Percentiles rank a stretch among this genome's conserved stretches.
phyloP scores from a whole-genome alignment of 2,888 invertebrate genomes.

The Noctua fimbriata region DNA sequence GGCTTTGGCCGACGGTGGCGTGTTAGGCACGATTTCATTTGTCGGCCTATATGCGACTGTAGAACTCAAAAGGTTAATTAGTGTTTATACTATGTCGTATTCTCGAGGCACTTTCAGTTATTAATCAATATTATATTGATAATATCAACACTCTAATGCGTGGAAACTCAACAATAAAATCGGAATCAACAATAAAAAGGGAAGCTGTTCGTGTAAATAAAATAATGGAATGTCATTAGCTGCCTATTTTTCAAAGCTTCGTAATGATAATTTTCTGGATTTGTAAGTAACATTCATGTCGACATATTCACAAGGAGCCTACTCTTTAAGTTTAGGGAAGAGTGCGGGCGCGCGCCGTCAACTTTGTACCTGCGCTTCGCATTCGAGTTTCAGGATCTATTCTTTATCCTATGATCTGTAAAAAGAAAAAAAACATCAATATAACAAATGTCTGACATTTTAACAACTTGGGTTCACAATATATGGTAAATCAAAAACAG shows the following conservation, averaged over 20 bases:
- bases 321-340: constrained; percentile 57
- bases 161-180: constrained; percentile 26
- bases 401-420: constrained; percentile 86
- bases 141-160: constrained; percentile 15
- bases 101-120: constrained; percentile 44
- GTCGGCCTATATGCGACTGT: too few species aligned
- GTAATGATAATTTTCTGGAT: constrained; percentile 68
- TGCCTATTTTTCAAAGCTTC: constrained; percentile 60
- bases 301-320: constrained; percentile 54
- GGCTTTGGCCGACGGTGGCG: too few species aligned
- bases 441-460: not conserved
- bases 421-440: constrained; percentile 50
- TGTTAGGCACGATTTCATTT: too few species aligned
- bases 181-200: not conserved
- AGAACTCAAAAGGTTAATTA: not conserved
- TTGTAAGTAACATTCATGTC: constrained; percentile 54
- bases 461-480: not conserved
- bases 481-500: not conserved
- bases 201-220: constrained; percentile 24
- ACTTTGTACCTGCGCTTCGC: constrained; percentile 73
- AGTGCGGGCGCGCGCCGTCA: constrained; percentile 55
- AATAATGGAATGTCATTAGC: constrained; percentile 69
- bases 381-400: constrained; percentile 85
- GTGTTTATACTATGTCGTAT: constrained; percentile 14
- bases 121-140: constrained; percentile 17